phyloP scores from a whole-genome alignment of 2,113 vertebrate species.

The Chaetura pelagica region DNA sequence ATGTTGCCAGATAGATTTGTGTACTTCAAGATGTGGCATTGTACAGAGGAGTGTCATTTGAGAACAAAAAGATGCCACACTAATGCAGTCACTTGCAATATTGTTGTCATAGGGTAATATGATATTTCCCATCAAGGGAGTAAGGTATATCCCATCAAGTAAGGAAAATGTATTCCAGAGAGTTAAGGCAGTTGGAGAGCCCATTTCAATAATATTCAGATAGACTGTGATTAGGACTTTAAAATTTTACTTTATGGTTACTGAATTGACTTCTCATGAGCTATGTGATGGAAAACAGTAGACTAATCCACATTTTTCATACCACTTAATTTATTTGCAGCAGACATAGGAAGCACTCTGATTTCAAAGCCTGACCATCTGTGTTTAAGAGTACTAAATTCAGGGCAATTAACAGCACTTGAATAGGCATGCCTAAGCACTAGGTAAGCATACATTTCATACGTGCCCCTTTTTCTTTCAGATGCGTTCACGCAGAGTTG shows the following conservation, averaged over 20 bases:
- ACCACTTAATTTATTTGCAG: not conserved
- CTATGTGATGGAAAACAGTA: not conserved
- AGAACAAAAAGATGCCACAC: not conserved
- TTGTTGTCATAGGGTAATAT: not conserved
- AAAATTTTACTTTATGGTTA: not conserved
- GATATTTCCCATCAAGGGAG: not conserved
- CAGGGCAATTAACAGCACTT: not conserved
- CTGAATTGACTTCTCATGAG: not conserved
- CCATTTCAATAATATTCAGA: not conserved
- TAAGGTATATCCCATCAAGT: not conserved
- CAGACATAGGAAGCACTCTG: not conserved
- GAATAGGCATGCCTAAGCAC: not conserved
- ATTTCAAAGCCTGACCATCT: not conserved
- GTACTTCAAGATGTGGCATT: not conserved
- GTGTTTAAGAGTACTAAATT: not conserved
- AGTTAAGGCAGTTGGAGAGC: not conserved
- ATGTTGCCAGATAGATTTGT: not conserved
- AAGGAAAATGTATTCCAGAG: not conserved
- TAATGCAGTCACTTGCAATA: not conserved
- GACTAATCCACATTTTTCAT: not conserved
- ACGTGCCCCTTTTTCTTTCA: slow-evolving; percentile 59
- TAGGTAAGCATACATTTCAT: not conserved
- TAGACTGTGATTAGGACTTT: not conserved
- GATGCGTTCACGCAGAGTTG: slow-evolving; percentile 86
- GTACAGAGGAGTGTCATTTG: not conserved